These are phyloP conservation scores for Melipona quadrifasciata DNA, from an alignment of 1,140 invertebrate species.

Conservation along the genomic window DNA sequence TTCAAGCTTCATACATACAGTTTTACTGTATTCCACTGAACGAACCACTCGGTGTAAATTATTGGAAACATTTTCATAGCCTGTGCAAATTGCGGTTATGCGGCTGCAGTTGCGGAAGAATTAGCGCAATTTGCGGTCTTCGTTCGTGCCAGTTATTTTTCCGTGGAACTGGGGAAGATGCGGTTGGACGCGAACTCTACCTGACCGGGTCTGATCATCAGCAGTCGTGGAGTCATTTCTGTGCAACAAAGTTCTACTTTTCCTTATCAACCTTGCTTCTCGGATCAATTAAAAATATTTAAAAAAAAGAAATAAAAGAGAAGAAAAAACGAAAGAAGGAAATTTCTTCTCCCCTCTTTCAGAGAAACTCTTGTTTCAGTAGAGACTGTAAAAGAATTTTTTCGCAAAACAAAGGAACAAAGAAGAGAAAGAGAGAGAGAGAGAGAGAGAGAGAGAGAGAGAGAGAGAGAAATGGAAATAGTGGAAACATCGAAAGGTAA, in stretches of 20 bases:
- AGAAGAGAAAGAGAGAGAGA: neutral
- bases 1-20: neutral
- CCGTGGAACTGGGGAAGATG: neutral
- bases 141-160: slow-evolving; percentile 10
- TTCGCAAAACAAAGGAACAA: neutral
- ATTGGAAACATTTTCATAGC: neutral
- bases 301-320: neutral
- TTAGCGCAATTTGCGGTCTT: slow-evolving; percentile 25
- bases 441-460: neutral
- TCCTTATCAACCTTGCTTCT: neutral
- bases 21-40: neutral
- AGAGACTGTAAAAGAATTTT: neutral
- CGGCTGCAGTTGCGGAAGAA: slow-evolving; percentile 6
- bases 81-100: neutral
- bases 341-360: neutral
- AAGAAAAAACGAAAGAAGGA: neutral
- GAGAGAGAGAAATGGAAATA: neutral
- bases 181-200: neutral
- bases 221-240: neutral
- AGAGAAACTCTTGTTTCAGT: neutral
- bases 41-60: neutral
- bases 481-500: slow-evolving; percentile 3
- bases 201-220: neutral
- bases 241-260: neutral
- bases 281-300: neutral